Evolutionary conservation across 2,797 vertebrate genomes (phyloP).

Genomic region (Anguilla anguilla): DNA sequence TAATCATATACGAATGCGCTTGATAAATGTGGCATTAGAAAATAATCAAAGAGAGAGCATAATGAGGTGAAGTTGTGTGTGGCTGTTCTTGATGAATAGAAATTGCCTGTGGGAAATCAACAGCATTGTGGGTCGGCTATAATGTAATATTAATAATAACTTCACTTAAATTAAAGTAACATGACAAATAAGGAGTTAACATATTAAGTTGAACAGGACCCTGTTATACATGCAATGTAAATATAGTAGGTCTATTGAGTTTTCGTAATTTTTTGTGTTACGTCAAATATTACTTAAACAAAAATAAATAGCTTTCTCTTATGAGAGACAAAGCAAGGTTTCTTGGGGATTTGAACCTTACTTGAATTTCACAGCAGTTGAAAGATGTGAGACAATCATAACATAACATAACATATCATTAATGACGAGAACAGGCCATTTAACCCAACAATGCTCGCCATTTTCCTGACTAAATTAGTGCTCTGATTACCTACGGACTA

Average conservation of each 20-base stretch:
- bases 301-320: too few relatives aligned
- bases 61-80: slow-evolving; percentile 10
- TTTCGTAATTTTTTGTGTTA: too few relatives aligned
- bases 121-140: background rate
- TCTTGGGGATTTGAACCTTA: background rate
- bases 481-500: too few relatives aligned
- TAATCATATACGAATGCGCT: background rate
- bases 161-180: slow-evolving; percentile 1
- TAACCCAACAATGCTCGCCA: too few relatives aligned
- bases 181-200: background rate
- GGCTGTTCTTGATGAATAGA: background rate
- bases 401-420: too few relatives aligned
- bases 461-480: too few relatives aligned
- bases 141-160: background rate
- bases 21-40: background rate
- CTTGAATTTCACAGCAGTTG: background rate
- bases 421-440: too few relatives aligned
- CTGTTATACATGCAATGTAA: background rate
- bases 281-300: too few relatives aligned
- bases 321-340: background rate
- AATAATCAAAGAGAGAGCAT: background rate
- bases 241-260: too few relatives aligned
- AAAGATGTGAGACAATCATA: background rate
- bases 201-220: background rate
- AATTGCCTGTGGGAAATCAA: slow-evolving; percentile 8